phyloP scores from a whole-genome alignment of 2,797 vertebrate species.

The Clamator glandarius region DNA sequence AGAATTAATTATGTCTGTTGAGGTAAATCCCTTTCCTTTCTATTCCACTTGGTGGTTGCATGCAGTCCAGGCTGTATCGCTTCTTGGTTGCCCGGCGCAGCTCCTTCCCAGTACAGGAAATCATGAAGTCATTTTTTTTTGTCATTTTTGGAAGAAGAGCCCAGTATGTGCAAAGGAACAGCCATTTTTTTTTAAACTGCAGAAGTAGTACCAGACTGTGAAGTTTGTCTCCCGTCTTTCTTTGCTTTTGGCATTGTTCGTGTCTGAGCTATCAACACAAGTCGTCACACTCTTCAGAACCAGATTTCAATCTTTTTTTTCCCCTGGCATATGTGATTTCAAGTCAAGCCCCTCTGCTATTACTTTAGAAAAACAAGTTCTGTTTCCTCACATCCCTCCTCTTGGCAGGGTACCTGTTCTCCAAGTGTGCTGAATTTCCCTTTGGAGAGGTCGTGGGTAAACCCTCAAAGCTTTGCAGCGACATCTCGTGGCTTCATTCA shows the following conservation, averaged over 20 bases:
- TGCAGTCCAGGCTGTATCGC: not conserved
- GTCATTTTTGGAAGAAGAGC: not conserved
- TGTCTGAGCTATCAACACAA: not conserved
- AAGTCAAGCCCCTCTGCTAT: not conserved
- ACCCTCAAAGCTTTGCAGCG: not conserved
- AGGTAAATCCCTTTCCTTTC: slow-evolving; percentile 7
- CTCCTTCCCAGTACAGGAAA: not conserved
- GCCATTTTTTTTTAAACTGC: not conserved
- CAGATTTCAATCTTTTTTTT: not conserved
- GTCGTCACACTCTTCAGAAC: not conserved
- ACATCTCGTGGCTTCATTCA: not conserved
- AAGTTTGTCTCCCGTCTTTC: not conserved
- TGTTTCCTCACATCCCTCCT: not conserved
- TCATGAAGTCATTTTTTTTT: not conserved
- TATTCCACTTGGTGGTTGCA: not conserved
- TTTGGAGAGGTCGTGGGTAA: not conserved
- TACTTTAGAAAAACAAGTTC: not conserved
- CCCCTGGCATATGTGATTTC: not conserved
- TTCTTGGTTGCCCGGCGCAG: not conserved
- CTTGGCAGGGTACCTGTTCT: not conserved
- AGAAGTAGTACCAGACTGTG: not conserved
- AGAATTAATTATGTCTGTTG: not conserved
- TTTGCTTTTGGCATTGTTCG: not conserved
- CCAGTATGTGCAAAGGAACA: not conserved
- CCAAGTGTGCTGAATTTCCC: not conserved